Evolutionary conservation across 2,888 invertebrate species (phyloP), one percentile per base, ranked within the genome.

Genomic region (Ischnus inquisitorius): DNA sequence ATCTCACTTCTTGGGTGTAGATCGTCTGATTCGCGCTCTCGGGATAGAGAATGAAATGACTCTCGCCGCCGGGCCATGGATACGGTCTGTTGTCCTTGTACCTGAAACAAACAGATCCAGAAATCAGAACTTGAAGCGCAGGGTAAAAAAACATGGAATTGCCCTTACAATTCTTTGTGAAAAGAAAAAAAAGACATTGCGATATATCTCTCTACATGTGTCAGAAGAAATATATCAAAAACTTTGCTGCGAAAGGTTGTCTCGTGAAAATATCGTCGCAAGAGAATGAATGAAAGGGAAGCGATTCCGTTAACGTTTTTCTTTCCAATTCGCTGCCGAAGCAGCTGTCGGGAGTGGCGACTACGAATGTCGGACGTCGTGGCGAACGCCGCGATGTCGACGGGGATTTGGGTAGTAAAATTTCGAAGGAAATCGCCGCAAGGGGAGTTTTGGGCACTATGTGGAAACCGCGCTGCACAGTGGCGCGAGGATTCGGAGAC

Each of bases 1-100:
- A 94, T 48, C 95, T 94, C 34, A 96, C 95, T 54, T 94, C 94
- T 87, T 95, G 95, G 34, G 96, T 95, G 94, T 97, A 97, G 89
- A 97, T 95, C 71, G 97, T 97, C 94, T 97, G 97, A 94, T 97
- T 97, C 82, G 96, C 96, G 72, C 96, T 96, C 93, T 96, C 96
- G 0, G 97, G 97, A 91, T 96, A 96, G 88, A 97, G 94, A 91
- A 97, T 97, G 90, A 97, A 94, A 88, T 95, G 96, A 46, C 97
- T 97, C 71, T 95, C 95, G 60, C 95, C 96, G 54, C 95, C 95
- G 3, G 96, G 95, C 97, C 97, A 97, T 0, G 97, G 97, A 92
- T 97, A 97, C 16, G 96, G 95, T 74, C 95, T 95, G 68, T 95
- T 96, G 90, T 97, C 96, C 94, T 97, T 97, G 92, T 96, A 96